Evolutionary conservation across 2,888 invertebrate species (phyloP).

Genomic region (Escarpia spicata): DNA sequence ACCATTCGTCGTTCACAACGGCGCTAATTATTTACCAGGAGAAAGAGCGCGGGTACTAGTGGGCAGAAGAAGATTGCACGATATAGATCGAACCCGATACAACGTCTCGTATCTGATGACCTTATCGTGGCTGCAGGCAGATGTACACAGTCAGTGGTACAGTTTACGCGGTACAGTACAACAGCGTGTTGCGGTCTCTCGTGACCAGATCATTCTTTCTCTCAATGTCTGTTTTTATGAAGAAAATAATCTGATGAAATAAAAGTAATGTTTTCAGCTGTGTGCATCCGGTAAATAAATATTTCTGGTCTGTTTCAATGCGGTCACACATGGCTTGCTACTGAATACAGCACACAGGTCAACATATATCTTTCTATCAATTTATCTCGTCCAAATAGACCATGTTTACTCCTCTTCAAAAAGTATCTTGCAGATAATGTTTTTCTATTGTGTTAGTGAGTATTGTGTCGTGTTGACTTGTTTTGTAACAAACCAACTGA

Average conservation of each 20-base stretch:
- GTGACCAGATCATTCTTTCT: neutral
- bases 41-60: neutral
- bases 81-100: conserved; percentile 9
- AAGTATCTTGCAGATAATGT: too few relatives aligned
- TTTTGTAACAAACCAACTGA: too few relatives aligned
- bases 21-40: neutral
- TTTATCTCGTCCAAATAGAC: too few relatives aligned
- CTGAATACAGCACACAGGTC: neutral
- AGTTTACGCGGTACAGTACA: neutral
- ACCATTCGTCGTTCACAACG: neutral
- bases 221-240: neutral
- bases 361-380: too few relatives aligned
- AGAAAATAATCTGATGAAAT: neutral
- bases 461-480: too few relatives aligned
- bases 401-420: too few relatives aligned
- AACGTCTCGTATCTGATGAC: neutral
- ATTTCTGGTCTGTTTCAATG: neutral
- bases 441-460: too few relatives aligned
- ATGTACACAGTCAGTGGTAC: neutral
- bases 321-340: neutral
- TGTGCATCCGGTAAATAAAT: neutral
- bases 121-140: neutral
- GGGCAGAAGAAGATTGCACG: neutral
- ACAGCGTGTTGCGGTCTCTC: neutral
- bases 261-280: neutral